These are phyloP conservation scores for Rhabdomys dilectus DNA, from an alignment of 2,113 vertebrate genomes.

Conservation along the genomic window DNA sequence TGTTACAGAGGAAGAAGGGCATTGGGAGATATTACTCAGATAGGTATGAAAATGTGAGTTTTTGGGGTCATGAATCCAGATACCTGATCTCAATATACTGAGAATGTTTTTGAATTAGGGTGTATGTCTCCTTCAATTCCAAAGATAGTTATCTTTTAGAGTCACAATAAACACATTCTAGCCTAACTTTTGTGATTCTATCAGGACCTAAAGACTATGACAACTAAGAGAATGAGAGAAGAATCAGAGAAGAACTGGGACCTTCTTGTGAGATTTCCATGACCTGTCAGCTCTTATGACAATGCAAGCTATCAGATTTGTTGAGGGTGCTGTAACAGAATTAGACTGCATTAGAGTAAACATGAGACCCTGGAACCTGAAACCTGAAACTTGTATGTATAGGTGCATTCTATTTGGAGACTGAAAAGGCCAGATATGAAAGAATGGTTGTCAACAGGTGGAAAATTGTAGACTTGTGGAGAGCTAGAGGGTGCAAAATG, in stretches of 20 bases:
- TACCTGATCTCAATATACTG: not conserved
- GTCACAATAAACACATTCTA: not conserved
- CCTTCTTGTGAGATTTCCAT: no score
- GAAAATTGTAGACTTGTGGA: no score
- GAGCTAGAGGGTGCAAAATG: no score
- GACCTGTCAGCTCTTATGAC: not conserved
- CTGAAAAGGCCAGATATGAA: not conserved
- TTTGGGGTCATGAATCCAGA: no score
- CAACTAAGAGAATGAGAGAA: not conserved
- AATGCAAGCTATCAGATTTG: not conserved
- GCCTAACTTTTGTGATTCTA: no score
- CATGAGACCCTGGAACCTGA: not conserved
- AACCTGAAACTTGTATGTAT: not conserved
- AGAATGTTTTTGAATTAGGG: not conserved
- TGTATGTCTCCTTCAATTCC: not conserved
- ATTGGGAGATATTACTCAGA: no score
- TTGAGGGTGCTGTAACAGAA: not conserved
- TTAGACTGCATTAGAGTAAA: not conserved
- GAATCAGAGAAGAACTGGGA: not conserved
- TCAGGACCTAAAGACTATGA: not conserved
- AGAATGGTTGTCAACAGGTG: no score
- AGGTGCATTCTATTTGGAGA: fast-evolving
- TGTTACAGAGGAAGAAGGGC: no score
- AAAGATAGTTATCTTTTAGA: no score
- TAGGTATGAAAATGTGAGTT: no score